These are phyloP conservation scores for Chalcosyrphus nemorum DNA, from an alignment of 2,888 invertebrate species.

Conservation along the genomic window DNA sequence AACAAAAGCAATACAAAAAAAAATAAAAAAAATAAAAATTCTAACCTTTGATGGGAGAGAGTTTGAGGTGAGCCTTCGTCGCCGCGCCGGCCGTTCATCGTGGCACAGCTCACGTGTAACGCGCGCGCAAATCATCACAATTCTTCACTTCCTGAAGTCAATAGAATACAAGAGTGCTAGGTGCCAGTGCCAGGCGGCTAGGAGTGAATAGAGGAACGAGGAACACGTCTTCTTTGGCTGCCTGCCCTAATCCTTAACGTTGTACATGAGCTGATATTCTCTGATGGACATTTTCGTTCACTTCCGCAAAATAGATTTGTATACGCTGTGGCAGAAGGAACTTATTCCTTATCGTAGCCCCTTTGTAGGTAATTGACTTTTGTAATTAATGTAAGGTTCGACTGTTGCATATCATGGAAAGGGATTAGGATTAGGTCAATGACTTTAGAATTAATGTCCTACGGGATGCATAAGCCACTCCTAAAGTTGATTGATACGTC, in stretches of 20 bases:
- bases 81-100: neutral
- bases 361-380: too few species aligned
- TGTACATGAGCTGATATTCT: conserved; percentile 56
- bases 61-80: conserved; percentile 65
- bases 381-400: too few species aligned
- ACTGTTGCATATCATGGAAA: too few species aligned
- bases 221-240: conserved; percentile 48
- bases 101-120: conserved; percentile 68
- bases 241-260: conserved; percentile 64
- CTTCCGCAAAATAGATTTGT: conserved; percentile 53
- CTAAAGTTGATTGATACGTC: too few species aligned
- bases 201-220: conserved; percentile 40
- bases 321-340: too few species aligned
- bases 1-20: conserved; percentile 56
- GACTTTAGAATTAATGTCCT: too few species aligned
- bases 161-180: conserved; percentile 16
- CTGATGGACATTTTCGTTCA: conserved; percentile 57
- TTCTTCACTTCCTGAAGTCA: conserved; percentile 67
- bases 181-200: conserved; percentile 2
- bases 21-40: conserved; percentile 50
- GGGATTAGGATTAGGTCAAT: too few species aligned
- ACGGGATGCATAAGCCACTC: too few species aligned
- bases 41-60: conserved; percentile 66
- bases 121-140: conserved; percentile 65
- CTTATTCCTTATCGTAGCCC: too few species aligned